These are phyloP conservation scores for Nomia melanderi DNA, from an alignment of 1,140 invertebrate genomes.

Conservation along the genomic window DNA sequence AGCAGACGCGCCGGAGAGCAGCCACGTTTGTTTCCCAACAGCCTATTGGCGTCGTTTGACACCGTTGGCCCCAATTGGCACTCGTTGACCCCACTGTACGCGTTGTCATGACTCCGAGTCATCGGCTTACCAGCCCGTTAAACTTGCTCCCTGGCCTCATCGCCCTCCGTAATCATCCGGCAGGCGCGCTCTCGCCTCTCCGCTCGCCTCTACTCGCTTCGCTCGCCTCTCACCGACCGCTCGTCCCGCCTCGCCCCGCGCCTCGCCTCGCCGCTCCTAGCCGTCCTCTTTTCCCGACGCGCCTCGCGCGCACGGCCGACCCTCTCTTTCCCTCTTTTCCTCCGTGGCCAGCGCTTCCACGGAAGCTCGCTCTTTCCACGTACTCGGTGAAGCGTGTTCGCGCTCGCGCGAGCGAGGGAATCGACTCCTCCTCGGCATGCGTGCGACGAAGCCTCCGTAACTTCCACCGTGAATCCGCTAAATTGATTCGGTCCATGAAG, in stretches of 20 bases:
- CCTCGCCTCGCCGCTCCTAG: not conserved
- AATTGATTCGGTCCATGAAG: slow-evolving; percentile 65
- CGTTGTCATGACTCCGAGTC: slow-evolving; percentile 79
- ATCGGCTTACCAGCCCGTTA: slow-evolving; percentile 78
- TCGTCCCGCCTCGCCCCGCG: not conserved
- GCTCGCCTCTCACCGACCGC: slow-evolving; percentile 8
- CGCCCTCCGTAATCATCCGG: slow-evolving; percentile 67
- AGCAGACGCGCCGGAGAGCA: slow-evolving; percentile 38
- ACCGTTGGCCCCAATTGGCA: slow-evolving; percentile 78
- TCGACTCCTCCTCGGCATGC: slow-evolving; percentile 15
- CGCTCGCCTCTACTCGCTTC: slow-evolving; percentile 17
- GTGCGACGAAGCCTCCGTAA: slow-evolving; percentile 1
- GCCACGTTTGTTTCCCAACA: slow-evolving; percentile 78
- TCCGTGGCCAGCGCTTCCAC: not conserved
- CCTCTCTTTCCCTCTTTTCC: not conserved
- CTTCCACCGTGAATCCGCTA: slow-evolving; percentile 53
- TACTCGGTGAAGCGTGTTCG: slow-evolving; percentile 3
- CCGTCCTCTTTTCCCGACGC: not conserved
- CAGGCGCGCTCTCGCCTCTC: slow-evolving; percentile 25
- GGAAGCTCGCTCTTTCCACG: slow-evolving; percentile 21
- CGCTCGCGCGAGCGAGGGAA: not conserved
- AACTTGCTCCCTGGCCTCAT: slow-evolving; percentile 76
- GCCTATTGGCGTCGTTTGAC: slow-evolving; percentile 77
- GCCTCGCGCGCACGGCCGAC: too few relatives aligned
- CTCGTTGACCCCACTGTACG: slow-evolving; percentile 75